These are phyloP conservation scores for Kryptopterus vitreolus DNA, from an alignment of 2,797 vertebrate genomes.

Conservation along the genomic window DNA sequence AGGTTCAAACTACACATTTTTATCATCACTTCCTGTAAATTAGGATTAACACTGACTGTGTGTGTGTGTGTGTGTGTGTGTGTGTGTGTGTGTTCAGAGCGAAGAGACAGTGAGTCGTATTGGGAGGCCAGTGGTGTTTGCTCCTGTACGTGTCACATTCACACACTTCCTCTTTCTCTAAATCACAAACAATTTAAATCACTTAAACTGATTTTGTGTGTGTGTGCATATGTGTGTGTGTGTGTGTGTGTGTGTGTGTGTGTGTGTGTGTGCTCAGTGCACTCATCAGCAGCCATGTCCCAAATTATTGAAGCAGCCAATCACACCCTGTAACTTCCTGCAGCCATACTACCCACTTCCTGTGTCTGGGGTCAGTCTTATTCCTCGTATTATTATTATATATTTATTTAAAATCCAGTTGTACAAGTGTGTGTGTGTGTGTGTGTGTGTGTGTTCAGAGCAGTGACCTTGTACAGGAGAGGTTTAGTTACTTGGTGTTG, in stretches of 20 bases:
- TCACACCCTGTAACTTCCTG: conserved; percentile 82
- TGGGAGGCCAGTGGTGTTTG: conserved; percentile 77
- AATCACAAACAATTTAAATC: neutral
- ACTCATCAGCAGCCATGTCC: conserved; percentile 81
- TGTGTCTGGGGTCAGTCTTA: conserved; percentile 70
- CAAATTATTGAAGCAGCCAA: conserved; percentile 64
- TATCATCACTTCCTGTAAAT: neutral
- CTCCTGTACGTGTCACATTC: conserved; percentile 73
- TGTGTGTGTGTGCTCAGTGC: conserved; percentile 69
- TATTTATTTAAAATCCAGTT: neutral
- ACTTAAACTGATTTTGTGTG: neutral
- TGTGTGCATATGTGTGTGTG: neutral
- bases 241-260: conserved; percentile 24
- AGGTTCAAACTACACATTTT: conserved; percentile 59
- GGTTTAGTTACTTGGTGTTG: conserved; percentile 83
- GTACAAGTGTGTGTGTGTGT: neutral
- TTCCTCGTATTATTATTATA: neutral
- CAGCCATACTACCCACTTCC: conserved; percentile 78
- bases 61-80: neutral
- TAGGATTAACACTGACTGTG: neutral
- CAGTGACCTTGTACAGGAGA: conserved; percentile 68
- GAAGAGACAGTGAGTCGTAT: conserved; percentile 67
- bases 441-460: conserved; percentile 62
- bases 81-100: conserved; percentile 63
- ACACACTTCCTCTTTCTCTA: neutral